phyloP scores from a whole-genome alignment of 2,797 vertebrate species.

The Masticophis lateralis region DNA sequence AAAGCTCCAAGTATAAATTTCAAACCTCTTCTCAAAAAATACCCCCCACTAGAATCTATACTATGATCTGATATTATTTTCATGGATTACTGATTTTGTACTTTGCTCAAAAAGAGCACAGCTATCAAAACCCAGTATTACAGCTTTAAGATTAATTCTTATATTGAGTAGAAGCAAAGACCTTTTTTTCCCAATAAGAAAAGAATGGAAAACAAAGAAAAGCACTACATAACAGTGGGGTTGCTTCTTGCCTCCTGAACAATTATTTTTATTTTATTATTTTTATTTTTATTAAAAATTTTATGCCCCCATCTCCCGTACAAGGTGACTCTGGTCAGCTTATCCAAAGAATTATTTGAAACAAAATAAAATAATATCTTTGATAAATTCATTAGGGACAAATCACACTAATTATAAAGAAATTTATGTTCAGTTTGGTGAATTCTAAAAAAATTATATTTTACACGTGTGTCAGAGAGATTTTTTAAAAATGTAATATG shows the following conservation, averaged over 20 bases:
- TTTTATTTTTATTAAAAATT: neutral
- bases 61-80: neutral
- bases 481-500: neutral
- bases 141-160: neutral
- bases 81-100: neutral
- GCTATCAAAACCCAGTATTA: neutral
- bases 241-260: neutral
- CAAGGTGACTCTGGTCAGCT: neutral
- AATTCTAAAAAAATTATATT: neutral
- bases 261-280: neutral
- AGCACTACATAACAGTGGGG: neutral
- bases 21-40: neutral
- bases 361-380: neutral
- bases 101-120: neutral
- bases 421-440: neutral
- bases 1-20: neutral
- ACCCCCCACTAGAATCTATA: neutral
- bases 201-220: neutral
- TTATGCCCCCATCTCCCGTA: neutral
- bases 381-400: neutral
- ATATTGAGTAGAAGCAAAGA: neutral
- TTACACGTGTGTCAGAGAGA: neutral
- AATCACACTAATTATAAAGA: neutral
- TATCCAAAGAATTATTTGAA: neutral
- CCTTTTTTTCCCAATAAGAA: neutral